Base-by-base conservation (phyloP, 2,888 invertebrate species). In the Cecidostiba fungosa region DNA sequence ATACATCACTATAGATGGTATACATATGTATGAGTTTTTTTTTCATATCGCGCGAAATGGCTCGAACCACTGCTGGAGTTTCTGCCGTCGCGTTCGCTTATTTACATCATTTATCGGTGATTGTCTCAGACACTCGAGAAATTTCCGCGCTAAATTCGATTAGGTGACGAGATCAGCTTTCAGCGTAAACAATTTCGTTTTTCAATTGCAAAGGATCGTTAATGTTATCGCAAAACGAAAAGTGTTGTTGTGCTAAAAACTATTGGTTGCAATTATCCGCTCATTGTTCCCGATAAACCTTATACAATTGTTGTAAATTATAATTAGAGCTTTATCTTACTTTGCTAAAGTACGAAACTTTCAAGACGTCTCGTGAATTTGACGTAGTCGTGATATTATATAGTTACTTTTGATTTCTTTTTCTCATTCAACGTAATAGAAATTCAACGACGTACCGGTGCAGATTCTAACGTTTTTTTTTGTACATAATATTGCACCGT, bases 91-190 rank as follows among this genome's bases (percentile, higher is more conserved):
- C 78, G 78, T 69, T 77, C 69, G 73, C 59, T 32, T 85, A 87
- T 87, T 87, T 87, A 87, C 86, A 87, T 77, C 69, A 79, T 70
- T 76, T 84, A 77, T 82, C 82, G 86, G 84, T 86, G 88, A 88
- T 88, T 87, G 88, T 88, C 88, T 88, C 85, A 72, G 86, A 86
- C 86, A 86, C 80, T 84, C 84, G 76, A 82, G 81, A 76, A 79
- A 82, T 59, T 43, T 79, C 29, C 50, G n/a, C 69, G 29, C 36
- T 43, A 70, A 77, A 82, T 77, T 81, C 62, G 29, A 82, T 77
- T 77, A 23, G 66, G 74, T 74, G 72, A 59, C 82, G 78, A 80
- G 77, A 85, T 78, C 74, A 32, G 16, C 26, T 81, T 66, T 47
- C 70, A 6, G 8, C 47, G 32, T 39, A 70, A 36, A 70, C 70